Conservation (phyloP, 1,140 invertebrate genomes). For the Neuroterus valhalla region DNA sequence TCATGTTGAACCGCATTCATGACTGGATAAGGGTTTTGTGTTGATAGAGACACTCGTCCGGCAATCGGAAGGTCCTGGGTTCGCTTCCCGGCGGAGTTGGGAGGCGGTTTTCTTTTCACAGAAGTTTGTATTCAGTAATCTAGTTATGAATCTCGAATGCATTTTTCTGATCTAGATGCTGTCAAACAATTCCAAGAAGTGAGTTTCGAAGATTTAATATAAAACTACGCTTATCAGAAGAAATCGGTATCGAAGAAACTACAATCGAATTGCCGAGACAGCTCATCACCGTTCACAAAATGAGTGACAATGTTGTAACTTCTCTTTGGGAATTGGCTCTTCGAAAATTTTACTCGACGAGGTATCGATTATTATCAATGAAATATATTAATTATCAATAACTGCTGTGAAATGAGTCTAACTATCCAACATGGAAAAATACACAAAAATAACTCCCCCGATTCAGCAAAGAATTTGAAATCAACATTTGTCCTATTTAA, state of each 20-base stretch:
- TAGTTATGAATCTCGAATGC: too few relatives aligned
- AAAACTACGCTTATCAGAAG: constrained; percentile 45
- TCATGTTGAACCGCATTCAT: too few relatives aligned
- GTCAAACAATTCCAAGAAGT: constrained; percentile 39
- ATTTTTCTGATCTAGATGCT: constrained; percentile 46
- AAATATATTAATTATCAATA: too few relatives aligned
- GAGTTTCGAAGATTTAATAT: constrained; percentile 30
- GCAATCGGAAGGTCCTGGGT: too few relatives aligned
- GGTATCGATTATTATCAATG: constrained; percentile 49
- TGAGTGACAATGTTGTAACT: constrained; percentile 52
- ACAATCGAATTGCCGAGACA: constrained; percentile 64
- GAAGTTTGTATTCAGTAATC: too few relatives aligned
- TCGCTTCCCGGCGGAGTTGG: too few relatives aligned
- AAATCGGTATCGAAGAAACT: constrained; percentile 39
- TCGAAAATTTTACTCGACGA: constrained; percentile 60
- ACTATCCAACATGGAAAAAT: background rate
- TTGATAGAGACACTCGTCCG: too few relatives aligned
- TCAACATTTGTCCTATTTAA: too few relatives aligned
- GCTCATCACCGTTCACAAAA: constrained; percentile 56
- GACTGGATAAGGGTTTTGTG: too few relatives aligned
- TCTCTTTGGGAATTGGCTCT: constrained; percentile 65
- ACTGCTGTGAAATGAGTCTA: background rate
- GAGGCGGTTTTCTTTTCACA: too few relatives aligned
- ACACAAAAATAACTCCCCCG: too few relatives aligned
- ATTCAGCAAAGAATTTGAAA: too few relatives aligned